Evolutionary conservation across 2,797 vertebrate species (phyloP), one percentile per base, ranked within the genome.

Genomic region (Phaenicophaeus curvirostris): DNA sequence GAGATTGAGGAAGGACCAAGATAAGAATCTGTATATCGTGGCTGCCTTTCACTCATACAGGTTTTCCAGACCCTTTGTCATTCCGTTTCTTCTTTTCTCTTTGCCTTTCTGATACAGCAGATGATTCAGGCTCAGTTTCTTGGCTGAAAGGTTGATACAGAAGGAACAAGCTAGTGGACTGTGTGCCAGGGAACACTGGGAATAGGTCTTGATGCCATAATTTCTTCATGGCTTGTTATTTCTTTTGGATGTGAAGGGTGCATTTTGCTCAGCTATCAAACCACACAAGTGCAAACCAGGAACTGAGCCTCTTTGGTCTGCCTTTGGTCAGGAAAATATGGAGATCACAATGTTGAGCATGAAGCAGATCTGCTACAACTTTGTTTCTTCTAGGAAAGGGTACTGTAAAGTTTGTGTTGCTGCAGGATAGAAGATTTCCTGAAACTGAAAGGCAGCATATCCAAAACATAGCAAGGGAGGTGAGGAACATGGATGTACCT

Each of bases 201-300:
- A 87, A 65, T n/a, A 33, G 90, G 65, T 94, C 88, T 80, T 85
- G 50, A 58, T 91, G 62, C 90, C 68, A 50, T 65, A 84, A 83
- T n/a, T 61, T 85, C 63, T 87, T 72, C 31, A 30, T 2, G 30
- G 33, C 21, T 82, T 82, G 35, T 85, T 92, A 20, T 74, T 95
- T 76, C 24, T 53, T 61, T 79, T 71, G 68, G 48, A 20, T 79
- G 51, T 21, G 25, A 79, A 85, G n/a, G 39, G 9, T 85, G 37
- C 11, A 65, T 90, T 90, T 61, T 65, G 12, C 33, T 90, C 68
- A 57, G 48, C 69, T 81, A 3, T 44, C 24, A 61, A 48, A 48
- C 39, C 44, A 8, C 42, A 59, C 15, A 20, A 44, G 28, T 63
- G 4, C 30, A 55, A 80, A 46, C 5, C 54, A n/a, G 21, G 12